Percentiles rank a stretch among this genome's conserved stretches.
Evolutionary conservation across 2,797 vertebrate species (phyloP).

Genomic region (Betta splendens): DNA sequence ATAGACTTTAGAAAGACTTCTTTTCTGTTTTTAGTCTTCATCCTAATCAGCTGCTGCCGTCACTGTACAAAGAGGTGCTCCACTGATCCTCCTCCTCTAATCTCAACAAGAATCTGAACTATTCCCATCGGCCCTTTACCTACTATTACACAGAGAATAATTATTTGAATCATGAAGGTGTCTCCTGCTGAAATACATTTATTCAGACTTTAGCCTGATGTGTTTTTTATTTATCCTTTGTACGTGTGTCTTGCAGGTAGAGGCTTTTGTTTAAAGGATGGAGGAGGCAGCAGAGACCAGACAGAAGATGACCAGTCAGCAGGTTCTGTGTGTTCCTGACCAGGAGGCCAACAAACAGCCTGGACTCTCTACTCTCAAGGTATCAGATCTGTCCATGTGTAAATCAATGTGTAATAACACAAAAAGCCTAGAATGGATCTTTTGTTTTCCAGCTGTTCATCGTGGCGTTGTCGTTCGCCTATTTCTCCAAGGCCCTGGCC

Average conservation of each 20-base stretch:
- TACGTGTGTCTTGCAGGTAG: conserved; percentile 1
- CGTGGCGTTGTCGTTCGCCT: conserved; percentile 86
- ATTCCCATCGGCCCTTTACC: too few relatives aligned
- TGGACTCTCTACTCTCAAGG: conserved; percentile 77
- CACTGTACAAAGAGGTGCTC: too few relatives aligned
- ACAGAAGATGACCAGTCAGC: conserved; percentile 65
- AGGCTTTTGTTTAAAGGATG: conserved; percentile 41
- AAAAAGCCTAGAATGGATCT: too few relatives aligned
- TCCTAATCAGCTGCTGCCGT: too few relatives aligned
- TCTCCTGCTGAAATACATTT: background rate
- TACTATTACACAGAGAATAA: too few relatives aligned
- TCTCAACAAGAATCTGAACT: too few relatives aligned
- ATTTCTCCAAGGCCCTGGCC: conserved; percentile 87
- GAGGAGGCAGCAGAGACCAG: conserved; percentile 50
- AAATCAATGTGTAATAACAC: too few relatives aligned
- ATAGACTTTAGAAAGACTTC: too few relatives aligned
- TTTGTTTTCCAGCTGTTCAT: conserved; percentile 85
- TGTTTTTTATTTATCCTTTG: background rate
- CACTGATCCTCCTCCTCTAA: too few relatives aligned
- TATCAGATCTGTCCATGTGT: conserved; percentile 32
- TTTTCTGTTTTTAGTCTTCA: too few relatives aligned
- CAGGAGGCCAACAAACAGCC: conserved; percentile 28
- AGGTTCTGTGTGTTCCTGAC: conserved; percentile 60
- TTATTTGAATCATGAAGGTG: too few relatives aligned
- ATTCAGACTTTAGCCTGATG: background rate